Percentiles rank a stretch among this genome's conserved stretches.
phyloP scores from a whole-genome alignment of 2,797 vertebrate species.

The Urophycis tenuis region DNA sequence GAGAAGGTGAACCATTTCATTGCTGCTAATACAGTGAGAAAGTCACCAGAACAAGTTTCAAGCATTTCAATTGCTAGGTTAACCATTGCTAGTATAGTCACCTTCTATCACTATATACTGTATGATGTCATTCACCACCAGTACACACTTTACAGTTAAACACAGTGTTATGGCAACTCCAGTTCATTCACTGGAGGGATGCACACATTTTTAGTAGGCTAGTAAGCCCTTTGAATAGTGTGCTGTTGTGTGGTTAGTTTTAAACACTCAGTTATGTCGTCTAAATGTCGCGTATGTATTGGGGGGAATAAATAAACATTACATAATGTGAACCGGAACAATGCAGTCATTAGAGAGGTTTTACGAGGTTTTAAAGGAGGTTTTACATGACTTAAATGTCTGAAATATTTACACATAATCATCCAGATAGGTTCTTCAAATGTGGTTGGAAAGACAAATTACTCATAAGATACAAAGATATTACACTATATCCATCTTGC shows the following conservation, averaged over 20 bases:
- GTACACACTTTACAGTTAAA: background rate
- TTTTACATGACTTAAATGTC: no score
- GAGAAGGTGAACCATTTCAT: no score
- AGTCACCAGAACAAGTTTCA: no score
- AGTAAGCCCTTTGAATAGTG: background rate
- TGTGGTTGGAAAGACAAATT: background rate
- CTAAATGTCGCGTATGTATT: background rate
- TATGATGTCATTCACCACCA: background rate
- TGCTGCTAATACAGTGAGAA: no score
- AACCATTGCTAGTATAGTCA: no score
- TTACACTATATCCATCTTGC: no score
- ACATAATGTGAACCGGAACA: no score
- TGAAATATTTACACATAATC: background rate
- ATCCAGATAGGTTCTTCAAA: background rate
- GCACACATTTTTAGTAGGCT: background rate
- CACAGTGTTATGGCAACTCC: background rate
- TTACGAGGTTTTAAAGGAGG: no score
- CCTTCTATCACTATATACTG: background rate
- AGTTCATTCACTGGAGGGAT: background rate
- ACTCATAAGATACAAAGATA: no score
- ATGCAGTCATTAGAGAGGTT: no score
- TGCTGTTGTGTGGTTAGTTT: background rate
- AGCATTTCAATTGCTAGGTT: no score
- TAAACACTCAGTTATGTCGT: background rate
- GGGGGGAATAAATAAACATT: background rate